Evolutionary conservation across 2,113 vertebrate species (phyloP).

Genomic region (Ochotona curzoniae): DNA sequence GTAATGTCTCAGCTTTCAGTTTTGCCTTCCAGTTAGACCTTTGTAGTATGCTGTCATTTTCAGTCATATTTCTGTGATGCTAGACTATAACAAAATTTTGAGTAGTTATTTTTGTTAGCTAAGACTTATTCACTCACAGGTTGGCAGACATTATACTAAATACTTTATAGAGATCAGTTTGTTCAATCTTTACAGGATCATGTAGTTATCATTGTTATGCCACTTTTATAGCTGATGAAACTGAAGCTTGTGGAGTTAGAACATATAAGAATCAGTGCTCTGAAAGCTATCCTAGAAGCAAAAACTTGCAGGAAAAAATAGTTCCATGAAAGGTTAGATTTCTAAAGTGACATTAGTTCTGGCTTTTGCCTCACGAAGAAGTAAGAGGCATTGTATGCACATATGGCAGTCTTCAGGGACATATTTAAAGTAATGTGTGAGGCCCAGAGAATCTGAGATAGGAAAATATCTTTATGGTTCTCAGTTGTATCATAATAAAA

Average conservation of each 20-base stretch:
- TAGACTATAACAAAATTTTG: background rate
- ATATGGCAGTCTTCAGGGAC: background rate
- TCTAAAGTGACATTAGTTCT: background rate
- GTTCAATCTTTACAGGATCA: background rate
- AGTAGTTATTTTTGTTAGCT: background rate
- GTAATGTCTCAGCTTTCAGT: background rate
- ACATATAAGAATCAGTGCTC: background rate
- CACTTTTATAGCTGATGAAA: background rate
- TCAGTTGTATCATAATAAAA: slow-evolving; percentile 3
- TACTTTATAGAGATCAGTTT: background rate
- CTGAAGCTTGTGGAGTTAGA: background rate
- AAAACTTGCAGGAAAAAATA: background rate
- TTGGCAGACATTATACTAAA: background rate
- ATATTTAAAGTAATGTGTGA: background rate
- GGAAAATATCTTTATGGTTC: background rate
- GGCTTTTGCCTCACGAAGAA: background rate
- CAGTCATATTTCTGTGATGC: background rate
- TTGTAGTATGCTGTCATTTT: background rate
- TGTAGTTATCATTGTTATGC: background rate
- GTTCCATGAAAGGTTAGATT: background rate
- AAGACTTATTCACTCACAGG: background rate
- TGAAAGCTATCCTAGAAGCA: background rate
- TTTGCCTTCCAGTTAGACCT: slow-evolving; percentile 16
- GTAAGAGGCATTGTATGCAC: background rate
- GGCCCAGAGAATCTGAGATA: background rate